Base-by-base conservation (phyloP, 2,113 vertebrate genomes). In the Poecile atricapillus region DNA sequence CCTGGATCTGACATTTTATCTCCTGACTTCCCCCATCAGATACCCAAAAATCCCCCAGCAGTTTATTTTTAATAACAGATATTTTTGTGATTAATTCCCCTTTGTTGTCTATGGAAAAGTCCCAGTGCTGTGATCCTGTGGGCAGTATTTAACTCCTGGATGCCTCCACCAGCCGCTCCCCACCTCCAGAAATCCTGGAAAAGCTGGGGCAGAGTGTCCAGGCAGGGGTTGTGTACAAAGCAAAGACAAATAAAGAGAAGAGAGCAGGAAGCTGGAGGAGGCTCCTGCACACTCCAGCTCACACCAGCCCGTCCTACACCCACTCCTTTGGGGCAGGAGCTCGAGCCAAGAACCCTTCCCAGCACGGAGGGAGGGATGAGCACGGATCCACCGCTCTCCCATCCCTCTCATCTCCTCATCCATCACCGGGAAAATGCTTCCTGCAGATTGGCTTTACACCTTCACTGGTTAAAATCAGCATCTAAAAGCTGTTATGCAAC, bases 391-490 rank as follows among this genome's bases (percentile, higher is more conserved):
- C 67, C 21, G 60, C 47, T 10, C 31, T 14, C 52, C 60, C 49
- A 39, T 10, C 25, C 56, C 44, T 33, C 27, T 46, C 68, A 17
- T 9, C 46, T 33, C 49, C 75, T 22, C 10, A 18, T 1, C 68
- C 64, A 19, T 39, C n/a, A 4, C 17, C 4, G 1, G 18, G 7
- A 43, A 24, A 35, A 44, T 0, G 0, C 18, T 21, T 37, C 60
- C 52, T 15, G 13, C 3, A 5, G 13, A 8, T 3, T 4, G 17
- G 11, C 49, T 28, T 30, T 7, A 2, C 15, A 18, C 1, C 0
- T 11, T 3, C 1, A 44, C 6, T 11, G 44, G 28, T 65, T 46
- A 14, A 52, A 68, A 31, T 30, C 53, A 44, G 7, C 19, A 24
- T 9, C 44, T 30, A 7, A 74, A 59, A 81, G 77, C 52, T 44